Evolutionary conservation across 2,888 invertebrate species (phyloP), one percentile per base, ranked within the genome.

Genomic region (Ellobium chinense): DNA sequence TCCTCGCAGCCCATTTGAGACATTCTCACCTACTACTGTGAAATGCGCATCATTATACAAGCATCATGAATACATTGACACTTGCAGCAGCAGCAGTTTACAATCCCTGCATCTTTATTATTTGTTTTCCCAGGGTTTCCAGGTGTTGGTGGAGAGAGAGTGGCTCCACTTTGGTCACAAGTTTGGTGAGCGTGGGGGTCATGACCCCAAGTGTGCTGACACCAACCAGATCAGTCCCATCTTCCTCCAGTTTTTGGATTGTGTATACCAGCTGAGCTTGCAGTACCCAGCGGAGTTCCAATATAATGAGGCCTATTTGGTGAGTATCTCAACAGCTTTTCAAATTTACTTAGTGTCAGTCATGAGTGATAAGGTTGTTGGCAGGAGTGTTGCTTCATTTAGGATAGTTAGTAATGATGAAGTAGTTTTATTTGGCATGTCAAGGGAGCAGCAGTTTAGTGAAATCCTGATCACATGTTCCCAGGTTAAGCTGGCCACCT

Each of bases 101-200:
- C n/a, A n/a, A n/a, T 60, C 7, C n/a, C 27, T 14, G 60, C n/a
- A n/a, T 7, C 7, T 60, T n/a, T n/a, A 24, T 60, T 58, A 24
- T 54, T 81, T 66, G 80, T 83, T 84, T 86, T 86, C 93, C 3
- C 93, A 98, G 97, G 99, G 98, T 83, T 99, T 99, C 94, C 96
- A 97, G 90, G 95, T 97, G 74, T 94, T 99, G 79, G 96, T 99
- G 78, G 97, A 99, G 93, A 95, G 98, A 81, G 99, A 99, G 93
- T 99, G 99, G 99, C 94, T 99, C 58, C 97, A 97, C 92, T 99
- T 97, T 94, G 99, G 99, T 0, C 99, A 99, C 94, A 99, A 99
- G 94, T 99, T 99, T 94, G 97, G 97, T 7, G 99, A 99, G 93
- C 95, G 99, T 73, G 98, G 98, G 93, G 94, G 94, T 27, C 92